Base-by-base conservation (phyloP, 2,888 invertebrate genomes). In the Drosophila kokeensis region DNA sequence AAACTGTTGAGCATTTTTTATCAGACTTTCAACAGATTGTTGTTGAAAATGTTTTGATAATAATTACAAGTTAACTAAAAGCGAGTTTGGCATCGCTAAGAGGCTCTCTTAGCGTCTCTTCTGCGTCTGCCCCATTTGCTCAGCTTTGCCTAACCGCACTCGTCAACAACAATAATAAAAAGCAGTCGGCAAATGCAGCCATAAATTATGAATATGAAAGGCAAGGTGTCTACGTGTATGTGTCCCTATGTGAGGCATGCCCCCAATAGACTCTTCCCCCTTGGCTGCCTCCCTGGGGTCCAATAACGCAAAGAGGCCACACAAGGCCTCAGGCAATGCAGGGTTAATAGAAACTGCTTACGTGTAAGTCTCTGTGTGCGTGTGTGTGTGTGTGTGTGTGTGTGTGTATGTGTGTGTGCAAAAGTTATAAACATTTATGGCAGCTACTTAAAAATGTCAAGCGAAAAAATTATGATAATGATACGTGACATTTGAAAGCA, bases 401-500 rank as follows among this genome's bases (percentile, higher is more conserved):
- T 45, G 38, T 50, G 40, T 50, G 50, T 30, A 24, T 64, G 36
- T 63, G 52, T 66, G 60, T 68, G 73, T 57, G 61, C 69, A 67
- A 73, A 90, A 88, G 86, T 86, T 90, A 86, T 86, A 88, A 86
- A 86, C 90, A 89, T 86, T 86, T 90, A 86, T 86, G 90, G 86
- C 90, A 89, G 86, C 89, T 86, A 86, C 86, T 86, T 90, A 86
- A 86, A 86, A 86, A 86, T 90, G 86, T 90, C 86, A 86, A 77
- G 84, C 84, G 87, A 86, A 86, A 86, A 86, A 86, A 86, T 89
- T 86, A 86, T 86, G 90, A 90, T 90, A 86, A 86, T 86, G 86
- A 87, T 90, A 86, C 86, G 86, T 90, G 86, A 86, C 86, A 86
- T 90, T 89, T 87, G 90, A 90, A 86, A 89, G 86, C 86, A 90